Conservation (phyloP, 2,888 invertebrate genomes). For the Tiphia femorata region DNA sequence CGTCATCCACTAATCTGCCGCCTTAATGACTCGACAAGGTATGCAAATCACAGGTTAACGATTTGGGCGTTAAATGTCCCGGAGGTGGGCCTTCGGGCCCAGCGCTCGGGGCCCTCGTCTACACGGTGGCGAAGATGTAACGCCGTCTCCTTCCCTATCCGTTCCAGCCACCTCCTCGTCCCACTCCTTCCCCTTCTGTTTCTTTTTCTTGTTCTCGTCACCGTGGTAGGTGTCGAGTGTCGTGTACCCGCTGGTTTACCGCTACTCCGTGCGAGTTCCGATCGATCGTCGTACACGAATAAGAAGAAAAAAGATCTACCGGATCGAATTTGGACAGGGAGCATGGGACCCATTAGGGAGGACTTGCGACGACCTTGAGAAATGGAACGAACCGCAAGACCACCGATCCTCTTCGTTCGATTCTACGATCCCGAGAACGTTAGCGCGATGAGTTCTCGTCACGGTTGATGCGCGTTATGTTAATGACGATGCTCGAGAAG, state of each 20-base stretch:
- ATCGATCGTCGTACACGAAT: neutral
- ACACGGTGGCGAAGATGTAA: slow-evolving; percentile 28
- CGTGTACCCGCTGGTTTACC: slow-evolving; percentile 16
- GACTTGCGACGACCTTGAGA: neutral
- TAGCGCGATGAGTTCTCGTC: too few species aligned
- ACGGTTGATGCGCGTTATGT: too few species aligned
- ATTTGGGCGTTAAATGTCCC: slow-evolving; percentile 18
- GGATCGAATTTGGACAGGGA: neutral
- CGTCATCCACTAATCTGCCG: slow-evolving; percentile 31
- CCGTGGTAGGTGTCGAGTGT: slow-evolving; percentile 13
- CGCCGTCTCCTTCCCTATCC: slow-evolving; percentile 1
- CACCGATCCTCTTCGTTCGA: too few species aligned
- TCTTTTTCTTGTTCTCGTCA: neutral
- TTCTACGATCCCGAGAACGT: neutral
- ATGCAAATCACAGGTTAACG: slow-evolving; percentile 33
- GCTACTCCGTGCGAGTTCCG: slow-evolving; percentile 14
- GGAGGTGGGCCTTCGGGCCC: neutral
- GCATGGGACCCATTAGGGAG: neutral
- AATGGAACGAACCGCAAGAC: too few species aligned
- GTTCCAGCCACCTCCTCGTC: neutral
- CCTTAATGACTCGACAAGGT: slow-evolving; percentile 35
- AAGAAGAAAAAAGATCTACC: neutral
- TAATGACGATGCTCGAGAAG: too few species aligned
- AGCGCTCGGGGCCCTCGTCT: neutral
- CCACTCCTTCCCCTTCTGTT: neutral